Evolutionary conservation across 2,113 vertebrate genomes (phyloP).

Genomic region (Elachura formosa): DNA sequence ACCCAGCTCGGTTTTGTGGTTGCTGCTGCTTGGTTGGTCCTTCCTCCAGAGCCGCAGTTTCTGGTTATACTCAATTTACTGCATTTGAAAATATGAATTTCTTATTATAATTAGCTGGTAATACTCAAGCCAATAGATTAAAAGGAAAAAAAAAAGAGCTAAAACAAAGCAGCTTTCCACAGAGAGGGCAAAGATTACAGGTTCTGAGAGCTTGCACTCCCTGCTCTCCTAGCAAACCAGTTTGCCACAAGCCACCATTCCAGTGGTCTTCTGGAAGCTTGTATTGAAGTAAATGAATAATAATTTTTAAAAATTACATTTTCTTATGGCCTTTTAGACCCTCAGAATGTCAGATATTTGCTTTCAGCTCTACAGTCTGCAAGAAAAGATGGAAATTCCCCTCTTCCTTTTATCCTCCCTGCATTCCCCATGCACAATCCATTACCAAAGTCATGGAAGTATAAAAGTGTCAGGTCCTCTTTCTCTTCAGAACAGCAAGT

Average conservation of each 20-base stretch:
- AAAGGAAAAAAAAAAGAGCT: neutral
- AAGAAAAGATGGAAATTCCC: neutral
- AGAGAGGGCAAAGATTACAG: neutral
- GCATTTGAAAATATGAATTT: neutral
- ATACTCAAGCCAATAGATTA: neutral
- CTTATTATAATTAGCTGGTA: neutral
- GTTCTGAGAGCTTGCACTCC: neutral
- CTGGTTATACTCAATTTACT: neutral
- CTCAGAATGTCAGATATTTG: neutral
- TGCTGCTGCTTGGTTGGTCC: neutral
- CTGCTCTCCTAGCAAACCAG: neutral
- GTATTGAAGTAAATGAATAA: neutral
- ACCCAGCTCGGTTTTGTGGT: neutral
- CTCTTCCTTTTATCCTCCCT: neutral
- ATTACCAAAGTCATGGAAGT: neutral
- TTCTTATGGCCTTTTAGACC: neutral
- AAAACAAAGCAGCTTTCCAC: neutral
- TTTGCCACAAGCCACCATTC: neutral
- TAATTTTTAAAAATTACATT: neutral
- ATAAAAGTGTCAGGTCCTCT: neutral
- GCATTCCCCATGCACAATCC: neutral
- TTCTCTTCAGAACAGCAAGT: neutral
- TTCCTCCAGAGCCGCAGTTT: neutral
- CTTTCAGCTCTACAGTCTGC: neutral
- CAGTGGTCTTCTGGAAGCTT: neutral